Evolutionary conservation across 1,140 invertebrate species (phyloP), one percentile per base, ranked within the genome.

Genomic region (Pseudomyrmex gracilis): DNA sequence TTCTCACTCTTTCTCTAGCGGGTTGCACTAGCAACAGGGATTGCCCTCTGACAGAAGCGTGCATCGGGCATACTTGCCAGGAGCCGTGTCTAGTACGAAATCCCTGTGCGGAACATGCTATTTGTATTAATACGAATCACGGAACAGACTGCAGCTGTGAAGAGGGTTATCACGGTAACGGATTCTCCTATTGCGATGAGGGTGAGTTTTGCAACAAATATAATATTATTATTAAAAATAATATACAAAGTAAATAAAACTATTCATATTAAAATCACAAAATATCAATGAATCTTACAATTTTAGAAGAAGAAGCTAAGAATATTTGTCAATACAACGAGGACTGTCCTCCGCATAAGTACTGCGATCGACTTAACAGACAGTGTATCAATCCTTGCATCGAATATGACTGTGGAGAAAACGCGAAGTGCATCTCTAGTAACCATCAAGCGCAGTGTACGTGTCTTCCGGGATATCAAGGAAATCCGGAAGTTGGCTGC

Each of bases 111-210:
- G 95, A 95, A 84, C 97, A 98, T 92, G 98, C 98, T 53, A 95
- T 97, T 78, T 99, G 98, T 94, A 96, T 98, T 92, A 98, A 98
- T 89, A 96, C 96, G n/a, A 97, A 98, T 88, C 98, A 98, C 91
- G 96, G 96, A 82, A 96, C 97, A 1, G 97, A 98, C 83, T 98
- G 98, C 92, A 97, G 96, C 88, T 98, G 98, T 90, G 95, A 96
- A 45, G 96, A 98, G 92, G 97, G 97, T 71, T 98, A 96, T 91
- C 96, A 98, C 91, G 98, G 98, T 90, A 98, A 98, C 91, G 97
- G 97, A 90, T 97, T 97, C 89, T 95, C 97, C 22, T 96, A 96
- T 85, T 98, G 97, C 90, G 95, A 96, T 83, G 96, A 96, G 95
- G 97, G 97, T 98, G 96, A 95, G 92, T 71, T 82, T 68, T 3